phyloP scores from a whole-genome alignment of 2,888 invertebrate species.

The Iphiclides podalirius region DNA sequence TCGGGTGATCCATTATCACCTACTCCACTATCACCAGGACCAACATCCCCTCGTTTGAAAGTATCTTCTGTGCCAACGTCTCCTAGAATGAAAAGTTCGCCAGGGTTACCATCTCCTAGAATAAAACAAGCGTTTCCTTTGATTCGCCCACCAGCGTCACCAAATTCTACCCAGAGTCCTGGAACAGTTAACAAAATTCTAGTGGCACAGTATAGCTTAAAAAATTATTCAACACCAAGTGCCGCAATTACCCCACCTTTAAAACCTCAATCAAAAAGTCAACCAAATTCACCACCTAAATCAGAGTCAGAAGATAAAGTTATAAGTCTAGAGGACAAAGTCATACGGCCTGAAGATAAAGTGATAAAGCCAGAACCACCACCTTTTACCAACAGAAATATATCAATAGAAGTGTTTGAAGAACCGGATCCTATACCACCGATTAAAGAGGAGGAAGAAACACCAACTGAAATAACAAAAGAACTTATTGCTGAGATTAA shows the following conservation, averaged over 20 bases:
- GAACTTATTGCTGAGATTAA: constrained; percentile 67
- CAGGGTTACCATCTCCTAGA: constrained; percentile 83
- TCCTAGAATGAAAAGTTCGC: constrained; percentile 85
- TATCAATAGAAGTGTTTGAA: constrained; percentile 61
- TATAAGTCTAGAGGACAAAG: constrained; percentile 49
- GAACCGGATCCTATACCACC: constrained; percentile 67
- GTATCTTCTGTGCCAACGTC: constrained; percentile 89
- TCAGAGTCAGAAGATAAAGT: constrained; percentile 62
- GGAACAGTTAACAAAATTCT: constrained; percentile 77
- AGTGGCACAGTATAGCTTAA: constrained; percentile 79
- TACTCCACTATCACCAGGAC: constrained; percentile 80
- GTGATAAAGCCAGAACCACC: constrained; percentile 47
- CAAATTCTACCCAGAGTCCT: constrained; percentile 76
- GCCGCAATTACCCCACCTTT: constrained; percentile 44
- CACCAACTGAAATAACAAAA: constrained; percentile 58
- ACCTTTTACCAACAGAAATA: constrained; percentile 50
- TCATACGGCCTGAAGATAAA: no score
- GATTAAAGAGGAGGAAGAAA: constrained; percentile 66
- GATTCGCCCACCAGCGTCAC: constrained; percentile 81
- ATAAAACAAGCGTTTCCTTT: constrained; percentile 83
- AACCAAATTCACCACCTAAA: constrained; percentile 73
- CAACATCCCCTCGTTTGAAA: constrained; percentile 82
- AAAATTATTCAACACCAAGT: constrained; percentile 65
- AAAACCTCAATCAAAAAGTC: constrained; percentile 71
- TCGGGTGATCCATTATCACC: constrained; percentile 80